phyloP scores from a whole-genome alignment of 2,113 vertebrate genomes.

The Pseudopodoces humilis region DNA sequence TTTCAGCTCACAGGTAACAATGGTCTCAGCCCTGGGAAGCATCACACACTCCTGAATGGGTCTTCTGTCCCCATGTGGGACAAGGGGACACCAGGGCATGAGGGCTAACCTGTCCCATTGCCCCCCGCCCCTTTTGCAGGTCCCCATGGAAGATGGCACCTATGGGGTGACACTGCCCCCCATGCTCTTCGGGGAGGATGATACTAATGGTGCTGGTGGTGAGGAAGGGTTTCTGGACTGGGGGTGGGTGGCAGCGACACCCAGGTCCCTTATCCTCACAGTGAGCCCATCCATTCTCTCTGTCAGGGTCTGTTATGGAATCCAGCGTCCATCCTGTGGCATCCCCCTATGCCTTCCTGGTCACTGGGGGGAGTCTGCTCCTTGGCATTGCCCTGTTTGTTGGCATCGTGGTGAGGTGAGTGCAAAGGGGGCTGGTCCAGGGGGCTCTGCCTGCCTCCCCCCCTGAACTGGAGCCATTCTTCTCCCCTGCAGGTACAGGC shows the following conservation, averaged over 20 bases:
- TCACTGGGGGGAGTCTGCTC: slow-evolving; percentile 52
- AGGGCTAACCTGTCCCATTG: background rate
- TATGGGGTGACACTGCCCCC: background rate
- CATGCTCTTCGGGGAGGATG: background rate
- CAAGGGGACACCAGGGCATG: background rate
- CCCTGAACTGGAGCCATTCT: background rate
- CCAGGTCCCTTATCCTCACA: background rate
- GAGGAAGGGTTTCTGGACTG: background rate
- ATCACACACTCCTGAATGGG: rapidly evolving
- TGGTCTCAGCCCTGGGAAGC: background rate
- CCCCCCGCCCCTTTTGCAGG: background rate
- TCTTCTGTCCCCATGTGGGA: background rate
- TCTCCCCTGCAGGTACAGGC: slow-evolving; percentile 6
- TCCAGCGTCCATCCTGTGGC: background rate
- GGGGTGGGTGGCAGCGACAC: rapidly evolving
- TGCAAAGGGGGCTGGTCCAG: background rate
- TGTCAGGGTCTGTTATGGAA: background rate
- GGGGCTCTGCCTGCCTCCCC: background rate
- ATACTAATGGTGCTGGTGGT: background rate
- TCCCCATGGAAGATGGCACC: background rate
- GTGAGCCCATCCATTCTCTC: background rate
- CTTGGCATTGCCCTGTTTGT: slow-evolving; percentile 46
- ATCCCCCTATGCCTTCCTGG: slow-evolving; percentile 16
- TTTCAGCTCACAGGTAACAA: background rate
- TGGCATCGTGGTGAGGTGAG: slow-evolving; percentile 62